Base-by-base conservation (phyloP, 2,113 vertebrate genomes). In the Vulpes ferrilata region DNA sequence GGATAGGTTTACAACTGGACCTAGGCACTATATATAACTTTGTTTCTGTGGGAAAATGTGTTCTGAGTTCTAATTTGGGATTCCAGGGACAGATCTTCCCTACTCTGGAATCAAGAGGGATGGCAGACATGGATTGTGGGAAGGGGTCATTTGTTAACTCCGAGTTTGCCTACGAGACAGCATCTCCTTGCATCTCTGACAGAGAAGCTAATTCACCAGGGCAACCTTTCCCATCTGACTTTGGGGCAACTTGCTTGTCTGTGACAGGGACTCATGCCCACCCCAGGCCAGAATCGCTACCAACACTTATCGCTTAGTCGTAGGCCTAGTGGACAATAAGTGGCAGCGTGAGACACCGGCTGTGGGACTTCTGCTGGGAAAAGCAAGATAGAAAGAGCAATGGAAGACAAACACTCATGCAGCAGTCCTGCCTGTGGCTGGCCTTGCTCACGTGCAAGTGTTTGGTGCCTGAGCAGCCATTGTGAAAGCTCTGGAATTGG, bases 31-130 rank as follows among this genome's bases (percentile, higher is more conserved):
- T 96, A 88, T 95, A 71, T 83, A 90, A 93, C 59, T 90, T 80
- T 48, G 92, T 48, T 95, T 93, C 87, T 97, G 95, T 98, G 96
- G 96, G 96, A 96, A 97, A 96, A 90, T 97, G 69, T 82, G 81
- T 92, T 81, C 80, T 90, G 89, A 87, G 92, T 96, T 97, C 90
- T 96, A 81, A 96, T 96, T 96, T 97, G 92, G 90, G 76, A 98
- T 97, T 96, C 94, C 30, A 82, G 74, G 87, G 90, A 69, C 12
- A 35, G 88, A 69, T 73, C 83, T 91, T 94, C 74, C 86, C 62
- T 87, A 27, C 13, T 65, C 32, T 78, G 88, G 53, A 84, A 43
- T 96, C 90, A 90, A 73, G 55, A 88, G 55, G 27, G 78, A 43
- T 86, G 78, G 85, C 88, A 83, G 93, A 94, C 92, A 90, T 96